Evolutionary conservation across 1,140 invertebrate species (phyloP).

Genomic region (Papilio glaucus): DNA sequence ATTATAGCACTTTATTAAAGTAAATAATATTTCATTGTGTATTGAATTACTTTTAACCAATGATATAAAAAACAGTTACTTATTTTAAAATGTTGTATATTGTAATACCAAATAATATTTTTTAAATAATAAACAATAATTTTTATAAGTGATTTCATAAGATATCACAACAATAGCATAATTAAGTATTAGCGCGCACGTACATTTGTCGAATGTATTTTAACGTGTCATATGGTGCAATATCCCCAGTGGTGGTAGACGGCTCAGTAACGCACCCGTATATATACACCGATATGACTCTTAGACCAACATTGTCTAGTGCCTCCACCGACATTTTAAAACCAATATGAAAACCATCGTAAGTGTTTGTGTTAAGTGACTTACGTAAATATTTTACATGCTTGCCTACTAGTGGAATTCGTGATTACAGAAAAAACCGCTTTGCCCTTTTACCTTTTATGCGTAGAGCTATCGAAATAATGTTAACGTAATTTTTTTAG

Average conservation of each 20-base stretch:
- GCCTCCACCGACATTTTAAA: conserved; percentile 70
- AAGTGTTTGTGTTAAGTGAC: conserved; percentile 64
- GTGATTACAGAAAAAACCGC: neutral
- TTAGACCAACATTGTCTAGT: conserved; percentile 78
- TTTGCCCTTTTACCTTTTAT: conserved; percentile 15
- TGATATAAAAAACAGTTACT: too few relatives aligned
- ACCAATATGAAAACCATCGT: conserved; percentile 78
- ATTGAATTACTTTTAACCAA: too few relatives aligned
- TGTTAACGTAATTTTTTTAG: conserved; percentile 7
- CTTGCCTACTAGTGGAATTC: neutral
- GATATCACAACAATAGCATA: too few relatives aligned
- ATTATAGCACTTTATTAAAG: too few relatives aligned
- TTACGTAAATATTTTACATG: conserved; percentile 17
- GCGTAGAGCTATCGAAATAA: conserved; percentile 1
- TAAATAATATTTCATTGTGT: too few relatives aligned
- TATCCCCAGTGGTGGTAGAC: conserved; percentile 71
- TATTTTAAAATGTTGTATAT: too few relatives aligned
- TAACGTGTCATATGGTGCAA: conserved; percentile 74
- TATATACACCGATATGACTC: conserved; percentile 74
- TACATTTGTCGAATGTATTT: conserved; percentile 68
- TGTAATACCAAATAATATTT: too few relatives aligned
- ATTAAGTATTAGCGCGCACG: conserved; percentile 46
- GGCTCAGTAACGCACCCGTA: conserved; percentile 62
- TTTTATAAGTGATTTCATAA: neutral
- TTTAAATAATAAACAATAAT: neutral